phyloP scores from a whole-genome alignment of 2,888 invertebrate species.

The Scaptomyza reducta region DNA sequence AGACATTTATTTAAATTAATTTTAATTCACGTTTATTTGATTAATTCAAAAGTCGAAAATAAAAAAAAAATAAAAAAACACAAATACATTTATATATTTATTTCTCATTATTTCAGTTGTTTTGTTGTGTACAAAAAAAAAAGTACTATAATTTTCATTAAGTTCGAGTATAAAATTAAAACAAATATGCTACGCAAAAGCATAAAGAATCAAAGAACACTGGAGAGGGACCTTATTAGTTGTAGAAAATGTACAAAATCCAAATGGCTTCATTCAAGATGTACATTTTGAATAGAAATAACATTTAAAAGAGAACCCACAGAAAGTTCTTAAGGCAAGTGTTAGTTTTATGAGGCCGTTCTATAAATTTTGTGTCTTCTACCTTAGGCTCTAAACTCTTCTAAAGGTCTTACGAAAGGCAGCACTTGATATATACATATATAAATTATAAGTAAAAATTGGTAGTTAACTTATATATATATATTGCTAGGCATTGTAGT shows the following conservation, averaged over 20 bases:
- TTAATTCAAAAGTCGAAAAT: constrained; percentile 35
- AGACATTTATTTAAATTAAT: constrained; percentile 45
- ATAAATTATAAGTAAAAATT: constrained; percentile 14
- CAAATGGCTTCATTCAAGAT: constrained; percentile 41
- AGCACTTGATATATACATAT: constrained; percentile 15
- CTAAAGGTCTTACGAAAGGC: constrained; percentile 13
- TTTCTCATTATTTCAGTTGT: constrained; percentile 37
- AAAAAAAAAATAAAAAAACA: constrained; percentile 47
- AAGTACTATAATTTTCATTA: not conserved
- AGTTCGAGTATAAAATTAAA: not conserved
- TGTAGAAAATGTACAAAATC: constrained; percentile 57
- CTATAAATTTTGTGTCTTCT: constrained; percentile 5
- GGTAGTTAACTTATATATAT: constrained; percentile 30
- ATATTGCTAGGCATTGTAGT: constrained; percentile 35
- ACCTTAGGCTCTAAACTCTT: not conserved
- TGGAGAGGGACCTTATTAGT: constrained; percentile 84
- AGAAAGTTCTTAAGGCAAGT: not conserved
- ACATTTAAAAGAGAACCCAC: constrained; percentile 28
- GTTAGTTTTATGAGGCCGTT: not conserved
- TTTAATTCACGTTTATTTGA: constrained; percentile 3
- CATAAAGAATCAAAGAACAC: constrained; percentile 61
- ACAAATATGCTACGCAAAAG: constrained; percentile 24
- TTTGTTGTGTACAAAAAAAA: constrained; percentile 53
- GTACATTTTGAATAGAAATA: constrained; percentile 46
- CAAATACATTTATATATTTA: constrained; percentile 37